Conservation (phyloP, 2,113 vertebrate genomes). For the Muntiacus reevesi region DNA sequence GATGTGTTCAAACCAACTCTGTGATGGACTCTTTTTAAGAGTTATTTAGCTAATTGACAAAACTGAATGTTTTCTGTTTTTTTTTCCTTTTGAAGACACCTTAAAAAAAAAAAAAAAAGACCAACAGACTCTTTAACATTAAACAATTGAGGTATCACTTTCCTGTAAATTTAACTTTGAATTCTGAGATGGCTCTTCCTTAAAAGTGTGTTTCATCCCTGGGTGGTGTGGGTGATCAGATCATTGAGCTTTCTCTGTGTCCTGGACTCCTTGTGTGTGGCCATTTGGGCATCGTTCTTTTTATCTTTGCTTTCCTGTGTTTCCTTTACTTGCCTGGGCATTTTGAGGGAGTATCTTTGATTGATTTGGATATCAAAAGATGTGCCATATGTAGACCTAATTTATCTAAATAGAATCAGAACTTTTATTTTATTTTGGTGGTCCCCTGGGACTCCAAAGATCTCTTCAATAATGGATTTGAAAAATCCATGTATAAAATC, state of each 20-base stretch:
- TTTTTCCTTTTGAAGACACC: neutral
- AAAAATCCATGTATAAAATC: slow-evolving; percentile 76
- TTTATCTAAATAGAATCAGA: slow-evolving; percentile 73
- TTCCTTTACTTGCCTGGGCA: slow-evolving; percentile 49
- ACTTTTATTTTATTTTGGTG: slow-evolving; percentile 62
- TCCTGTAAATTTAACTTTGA: neutral
- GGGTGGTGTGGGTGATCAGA: neutral
- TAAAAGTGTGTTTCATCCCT: neutral
- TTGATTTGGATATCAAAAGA: slow-evolving; percentile 55
- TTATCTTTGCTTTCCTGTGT: slow-evolving; percentile 52
- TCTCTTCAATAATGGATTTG: slow-evolving; percentile 68
- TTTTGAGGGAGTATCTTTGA: slow-evolving; percentile 47
- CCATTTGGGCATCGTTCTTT: slow-evolving; percentile 57
- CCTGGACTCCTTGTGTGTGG: slow-evolving; percentile 27
- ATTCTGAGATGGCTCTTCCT: slow-evolving; percentile 2
- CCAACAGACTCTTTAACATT: neutral
- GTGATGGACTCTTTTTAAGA: neutral
- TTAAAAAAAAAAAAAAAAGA: neutral
- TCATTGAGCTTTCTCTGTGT: slow-evolving; percentile 2
- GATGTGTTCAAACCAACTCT: neutral
- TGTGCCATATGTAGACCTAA: neutral
- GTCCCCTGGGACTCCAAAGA: slow-evolving; percentile 70
- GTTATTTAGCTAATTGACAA: neutral
- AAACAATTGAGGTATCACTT: neutral
- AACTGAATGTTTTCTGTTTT: neutral